Base-by-base conservation (phyloP, 2,888 invertebrate species). In the Rotaria socialis region DNA sequence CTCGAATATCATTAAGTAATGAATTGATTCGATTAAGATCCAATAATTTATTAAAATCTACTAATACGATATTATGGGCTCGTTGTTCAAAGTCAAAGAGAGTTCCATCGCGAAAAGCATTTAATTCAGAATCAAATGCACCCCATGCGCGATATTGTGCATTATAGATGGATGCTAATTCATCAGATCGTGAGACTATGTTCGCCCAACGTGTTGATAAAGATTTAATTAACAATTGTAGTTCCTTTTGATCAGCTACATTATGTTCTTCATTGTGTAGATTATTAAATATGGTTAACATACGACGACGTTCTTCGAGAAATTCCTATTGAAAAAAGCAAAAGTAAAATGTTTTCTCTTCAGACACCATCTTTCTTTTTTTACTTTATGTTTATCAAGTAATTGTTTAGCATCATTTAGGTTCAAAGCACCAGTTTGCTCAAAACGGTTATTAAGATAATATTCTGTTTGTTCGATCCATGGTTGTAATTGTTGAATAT, bases 401-500 rank as follows among this genome's bases (percentile, higher is more conserved):
- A n/a, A 80, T 80, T 80, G 80, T 47, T 80, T 80, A 24, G 80
- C 80, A 24, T 80, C 80, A 43, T 80, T n/a, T 22, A 47, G 4
- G 47, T 47, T n/a, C 47, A n/a, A 10, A 11, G 80, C 41, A 47
- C 80, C 80, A 47, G 24, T 11, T 22, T 80, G 43, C 14, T 80
- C 47, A n/a, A 47, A 47, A n/a, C n/a, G 22, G 47, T 80, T 47
- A 22, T 43, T 47, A 4, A 80, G 10, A 80, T 80, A 47, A 47
- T n/a, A 5, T 80, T 80, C 80, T 14, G 10, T 22, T 80, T 80
- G 80, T 80, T 80, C 80, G 24, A 80, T 80, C 80, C 80, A 80
- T 47, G 80, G 80, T 80, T 80, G 80, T 47, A 80, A n/a, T 80
- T 80, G 80, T 14, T 43, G 24, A 14, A 80, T 11, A 47, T 80